Evolutionary conservation across 2,888 invertebrate genomes (phyloP).

Genomic region (Limnephilus auricula): DNA sequence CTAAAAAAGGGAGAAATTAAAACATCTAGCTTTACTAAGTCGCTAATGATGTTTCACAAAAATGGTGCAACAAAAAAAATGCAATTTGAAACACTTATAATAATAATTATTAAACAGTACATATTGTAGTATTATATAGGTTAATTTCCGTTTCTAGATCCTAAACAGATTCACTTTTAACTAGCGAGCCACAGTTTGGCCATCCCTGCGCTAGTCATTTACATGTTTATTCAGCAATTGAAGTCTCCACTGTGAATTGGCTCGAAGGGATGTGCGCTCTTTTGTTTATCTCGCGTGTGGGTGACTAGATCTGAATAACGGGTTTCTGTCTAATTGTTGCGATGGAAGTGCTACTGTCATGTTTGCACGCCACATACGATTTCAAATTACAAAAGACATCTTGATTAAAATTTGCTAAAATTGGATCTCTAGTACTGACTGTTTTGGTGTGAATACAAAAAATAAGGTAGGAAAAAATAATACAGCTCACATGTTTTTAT

Average conservation of each 20-base stretch:
- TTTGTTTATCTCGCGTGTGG: constrained; percentile 36
- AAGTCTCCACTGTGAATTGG: constrained; percentile 53
- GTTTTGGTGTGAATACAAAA: no score
- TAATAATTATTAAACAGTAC: no score
- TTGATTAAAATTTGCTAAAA: not conserved
- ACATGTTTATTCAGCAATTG: constrained; percentile 65
- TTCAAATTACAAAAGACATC: not conserved
- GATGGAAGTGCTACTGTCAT: constrained; percentile 39
- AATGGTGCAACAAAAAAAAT: no score
- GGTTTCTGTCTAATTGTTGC: constrained; percentile 11
- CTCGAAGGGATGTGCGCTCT: constrained; percentile 33
- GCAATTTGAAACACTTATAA: no score
- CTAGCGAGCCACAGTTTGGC: not conserved
- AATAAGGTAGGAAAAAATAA: no score
- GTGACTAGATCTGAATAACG: constrained; percentile 20
- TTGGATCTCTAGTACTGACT: not conserved
- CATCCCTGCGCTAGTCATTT: constrained; percentile 58
- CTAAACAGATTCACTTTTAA: not conserved
- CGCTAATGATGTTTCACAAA: no score
- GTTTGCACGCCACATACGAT: not conserved
- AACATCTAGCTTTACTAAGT: no score
- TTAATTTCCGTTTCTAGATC: no score
- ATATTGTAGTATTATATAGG: no score
- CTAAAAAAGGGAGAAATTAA: no score
- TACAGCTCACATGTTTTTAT: no score